Conservation (phyloP, 2,113 vertebrate genomes). For the Mastomys coucha region DNA sequence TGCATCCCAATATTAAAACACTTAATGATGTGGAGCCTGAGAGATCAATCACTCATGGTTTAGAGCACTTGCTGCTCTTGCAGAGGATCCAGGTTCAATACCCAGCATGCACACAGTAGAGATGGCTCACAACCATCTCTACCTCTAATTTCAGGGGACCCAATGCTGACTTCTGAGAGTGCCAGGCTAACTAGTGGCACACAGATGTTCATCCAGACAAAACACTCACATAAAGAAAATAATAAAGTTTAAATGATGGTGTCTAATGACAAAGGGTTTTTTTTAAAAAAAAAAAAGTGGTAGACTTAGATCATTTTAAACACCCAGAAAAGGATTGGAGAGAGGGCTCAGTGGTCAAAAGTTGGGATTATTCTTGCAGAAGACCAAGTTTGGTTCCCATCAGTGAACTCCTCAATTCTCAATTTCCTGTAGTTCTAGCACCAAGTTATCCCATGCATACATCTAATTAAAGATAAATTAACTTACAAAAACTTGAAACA, state of each 20-base stretch:
- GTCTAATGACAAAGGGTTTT: not conserved
- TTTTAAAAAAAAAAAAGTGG: not conserved
- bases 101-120: not conserved
- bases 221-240: not conserved
- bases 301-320: not conserved
- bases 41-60: not conserved
- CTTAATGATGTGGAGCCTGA: not conserved
- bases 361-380: not conserved
- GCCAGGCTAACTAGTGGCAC: not conserved
- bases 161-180: not conserved
- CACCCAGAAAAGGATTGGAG: not conserved
- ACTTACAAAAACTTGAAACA: not conserved
- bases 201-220: not conserved
- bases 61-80: too few relatives aligned
- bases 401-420: not conserved
- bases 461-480: not conserved
- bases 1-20: not conserved
- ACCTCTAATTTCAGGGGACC: not conserved
- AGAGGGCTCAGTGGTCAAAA: not conserved
- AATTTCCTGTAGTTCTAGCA: not conserved
- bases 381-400: not conserved
- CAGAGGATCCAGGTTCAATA: not conserved
- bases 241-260: not conserved
- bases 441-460: not conserved
- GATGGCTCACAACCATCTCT: not conserved